Conservation (phyloP, 2,797 vertebrate species). For the Jordanella pulchra region DNA sequence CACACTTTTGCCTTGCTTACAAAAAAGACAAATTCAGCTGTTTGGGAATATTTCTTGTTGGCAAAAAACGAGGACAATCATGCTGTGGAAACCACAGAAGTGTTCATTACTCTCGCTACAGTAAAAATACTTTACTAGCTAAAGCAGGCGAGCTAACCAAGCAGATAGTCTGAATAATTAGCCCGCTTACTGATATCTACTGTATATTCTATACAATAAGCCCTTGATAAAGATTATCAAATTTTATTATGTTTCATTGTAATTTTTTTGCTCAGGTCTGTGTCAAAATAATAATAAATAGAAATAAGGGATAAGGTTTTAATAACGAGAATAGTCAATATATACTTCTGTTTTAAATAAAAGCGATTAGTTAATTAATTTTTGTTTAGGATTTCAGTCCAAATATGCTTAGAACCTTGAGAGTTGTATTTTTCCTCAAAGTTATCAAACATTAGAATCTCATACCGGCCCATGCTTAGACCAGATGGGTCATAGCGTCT, state of each 20-base stretch:
- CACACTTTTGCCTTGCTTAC: not conserved
- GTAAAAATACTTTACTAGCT: not conserved
- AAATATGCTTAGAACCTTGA: not conserved
- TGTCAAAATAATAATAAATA: not conserved
- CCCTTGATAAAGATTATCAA: not conserved
- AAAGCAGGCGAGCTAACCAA: not conserved
- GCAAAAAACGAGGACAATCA: not conserved
- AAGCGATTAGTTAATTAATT: no score
- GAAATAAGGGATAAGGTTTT: not conserved
- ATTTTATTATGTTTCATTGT: not conserved
- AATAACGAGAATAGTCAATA: not conserved
- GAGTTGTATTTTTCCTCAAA: not conserved
- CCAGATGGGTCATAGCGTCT: conserved; percentile 47
- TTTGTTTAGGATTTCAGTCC: not conserved
- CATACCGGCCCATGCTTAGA: not conserved
- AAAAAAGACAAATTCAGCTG: not conserved
- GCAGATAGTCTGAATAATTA: not conserved
- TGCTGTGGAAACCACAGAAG: not conserved
- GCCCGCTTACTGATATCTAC: not conserved
- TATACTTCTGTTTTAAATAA: not conserved
- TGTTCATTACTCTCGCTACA: not conserved
- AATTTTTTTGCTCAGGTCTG: no score
- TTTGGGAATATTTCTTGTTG: not conserved
- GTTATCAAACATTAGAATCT: not conserved
- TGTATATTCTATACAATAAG: not conserved